Base-by-base conservation (phyloP, 2,888 invertebrate genomes). In the Aromia moschata region DNA sequence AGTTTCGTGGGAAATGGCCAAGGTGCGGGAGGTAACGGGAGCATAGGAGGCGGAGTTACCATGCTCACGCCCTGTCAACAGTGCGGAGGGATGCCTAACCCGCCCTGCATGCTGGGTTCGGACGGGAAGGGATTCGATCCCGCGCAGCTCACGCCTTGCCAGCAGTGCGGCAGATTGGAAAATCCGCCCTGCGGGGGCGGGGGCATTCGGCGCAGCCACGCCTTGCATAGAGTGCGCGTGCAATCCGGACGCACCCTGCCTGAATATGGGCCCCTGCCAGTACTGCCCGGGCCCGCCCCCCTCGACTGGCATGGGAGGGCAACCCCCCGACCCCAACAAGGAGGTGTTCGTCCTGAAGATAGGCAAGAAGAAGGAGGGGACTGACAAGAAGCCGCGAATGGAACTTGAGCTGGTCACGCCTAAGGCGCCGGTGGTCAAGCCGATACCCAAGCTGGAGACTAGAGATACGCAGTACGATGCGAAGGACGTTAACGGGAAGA, bases 331-430 rank as follows among this genome's bases (percentile, higher is more conserved):
- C 12, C 25, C 17, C 3, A 38, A 52, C 11, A 57, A 36, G 25
- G 49, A 41, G 30, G 41, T 40, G 41, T 60, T 38, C 36, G 81
- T 91, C 2, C 78, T 91, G 40, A 86, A 89, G 70, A 88, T 92
- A 56, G 91, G 91, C 1, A 91, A 90, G 72, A 91, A 91, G 73
- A 86, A 87, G 0, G 88, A 88, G 20, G 87, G 87, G 0, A 85
- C 85, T 38, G 86, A 86, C 58, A 90, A 90, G 79, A 89, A 89
- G 76, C 84, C 84, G 46, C 88, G 84, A 47, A 81, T 89, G 77
- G 85, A 91, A 82, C 83, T 92, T 65, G 91, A 91, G 71, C 77
- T 92, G 71, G 84, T 87, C 47, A 91, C 91, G 0, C 91, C 91
- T 0, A 87, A 88, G 58, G 87, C 87, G 0, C 86, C 87, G 0